Conservation (phyloP, 2,888 invertebrate species). For the Lithophane socia region DNA sequence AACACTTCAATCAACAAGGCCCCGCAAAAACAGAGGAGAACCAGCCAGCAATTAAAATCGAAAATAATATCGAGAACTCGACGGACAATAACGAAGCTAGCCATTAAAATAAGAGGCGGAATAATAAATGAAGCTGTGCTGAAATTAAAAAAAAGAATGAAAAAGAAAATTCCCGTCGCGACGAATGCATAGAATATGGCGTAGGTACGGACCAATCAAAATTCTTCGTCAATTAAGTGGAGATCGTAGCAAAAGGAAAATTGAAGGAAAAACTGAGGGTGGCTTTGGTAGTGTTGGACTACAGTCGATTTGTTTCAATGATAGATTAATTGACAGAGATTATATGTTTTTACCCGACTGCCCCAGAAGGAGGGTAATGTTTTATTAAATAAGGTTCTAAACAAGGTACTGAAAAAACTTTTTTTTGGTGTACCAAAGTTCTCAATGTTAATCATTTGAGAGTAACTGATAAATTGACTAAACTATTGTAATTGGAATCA, state of each 20-base stretch:
- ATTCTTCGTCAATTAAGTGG: slow-evolving; percentile 90
- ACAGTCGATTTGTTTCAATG: slow-evolving; percentile 29
- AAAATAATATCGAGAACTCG: slow-evolving; percentile 85
- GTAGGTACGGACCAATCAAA: slow-evolving; percentile 88
- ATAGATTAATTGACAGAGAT: background rate
- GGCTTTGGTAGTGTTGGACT: slow-evolving; percentile 76
- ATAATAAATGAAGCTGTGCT: slow-evolving; percentile 86
- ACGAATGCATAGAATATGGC: slow-evolving; percentile 89
- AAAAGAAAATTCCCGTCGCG: slow-evolving; percentile 76
- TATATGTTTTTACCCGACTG: too few relatives aligned
- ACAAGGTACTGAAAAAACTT: too few relatives aligned
- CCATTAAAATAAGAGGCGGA: slow-evolving; percentile 89
- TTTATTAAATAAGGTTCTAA: background rate
- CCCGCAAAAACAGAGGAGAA: slow-evolving; percentile 73
- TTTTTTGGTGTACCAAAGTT: background rate
- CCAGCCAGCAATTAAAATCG: slow-evolving; percentile 84
- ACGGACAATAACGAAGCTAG: slow-evolving; percentile 87
- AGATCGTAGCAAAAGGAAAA: slow-evolving; percentile 89
- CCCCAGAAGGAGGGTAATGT: too few relatives aligned
- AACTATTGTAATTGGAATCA: background rate
- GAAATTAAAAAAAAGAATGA: slow-evolving; percentile 77
- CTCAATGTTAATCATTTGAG: background rate
- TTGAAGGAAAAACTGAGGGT: slow-evolving; percentile 89
- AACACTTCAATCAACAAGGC: slow-evolving; percentile 76
- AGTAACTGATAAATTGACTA: background rate